phyloP scores from a whole-genome alignment of 2,797 vertebrate species.

The Acrocephalus scirpaceus region DNA sequence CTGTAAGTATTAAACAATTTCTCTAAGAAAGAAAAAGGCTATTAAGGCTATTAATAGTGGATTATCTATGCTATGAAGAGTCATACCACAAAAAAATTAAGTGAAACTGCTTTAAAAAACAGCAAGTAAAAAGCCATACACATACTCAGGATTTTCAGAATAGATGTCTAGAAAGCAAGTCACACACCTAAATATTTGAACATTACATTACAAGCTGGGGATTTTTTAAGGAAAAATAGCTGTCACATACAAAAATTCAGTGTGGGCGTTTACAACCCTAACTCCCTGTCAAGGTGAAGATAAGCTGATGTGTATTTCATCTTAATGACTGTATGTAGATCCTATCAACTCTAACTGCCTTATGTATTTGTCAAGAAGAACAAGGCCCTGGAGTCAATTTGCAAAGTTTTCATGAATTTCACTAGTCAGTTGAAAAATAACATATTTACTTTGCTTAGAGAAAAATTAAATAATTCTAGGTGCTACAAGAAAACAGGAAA shows the following conservation, averaged over 20 bases:
- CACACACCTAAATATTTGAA: constrained; percentile 4
- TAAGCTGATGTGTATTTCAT: neutral
- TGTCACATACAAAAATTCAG: neutral
- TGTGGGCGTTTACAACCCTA: neutral
- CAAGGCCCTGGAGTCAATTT: neutral
- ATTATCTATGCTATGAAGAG: neutral
- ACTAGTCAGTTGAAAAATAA: neutral
- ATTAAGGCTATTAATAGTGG: neutral
- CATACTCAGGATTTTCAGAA: neutral
- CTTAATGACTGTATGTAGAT: neutral
- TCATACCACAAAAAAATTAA: neutral
- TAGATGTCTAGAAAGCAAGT: neutral
- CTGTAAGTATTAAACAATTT: neutral
- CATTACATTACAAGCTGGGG: neutral
- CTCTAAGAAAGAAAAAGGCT: neutral
- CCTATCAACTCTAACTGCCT: constrained; percentile 31
- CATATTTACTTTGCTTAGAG: neutral
- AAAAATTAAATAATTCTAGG: neutral
- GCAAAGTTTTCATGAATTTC: constrained; percentile 9
- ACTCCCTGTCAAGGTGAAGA: neutral
- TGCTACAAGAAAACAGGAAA: neutral
- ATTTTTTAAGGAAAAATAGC: neutral
- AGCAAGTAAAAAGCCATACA: neutral
- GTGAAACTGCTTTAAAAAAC: neutral
- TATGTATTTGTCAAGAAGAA: constrained; percentile 22